Conservation (phyloP, 2,888 invertebrate genomes). For the Phania funesta region DNA sequence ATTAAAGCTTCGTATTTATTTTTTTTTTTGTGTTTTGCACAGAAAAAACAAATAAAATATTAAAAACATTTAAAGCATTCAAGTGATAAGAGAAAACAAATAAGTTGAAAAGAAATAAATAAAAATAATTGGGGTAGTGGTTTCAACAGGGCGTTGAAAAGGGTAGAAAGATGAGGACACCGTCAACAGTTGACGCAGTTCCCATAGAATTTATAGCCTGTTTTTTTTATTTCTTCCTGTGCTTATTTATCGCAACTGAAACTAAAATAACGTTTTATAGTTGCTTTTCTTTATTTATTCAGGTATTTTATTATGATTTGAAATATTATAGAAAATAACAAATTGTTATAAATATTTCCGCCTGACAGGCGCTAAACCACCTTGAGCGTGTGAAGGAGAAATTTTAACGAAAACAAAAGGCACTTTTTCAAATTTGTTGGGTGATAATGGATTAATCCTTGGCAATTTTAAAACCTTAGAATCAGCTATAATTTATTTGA, state of each 20-base stretch:
- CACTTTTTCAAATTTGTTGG: too few species aligned
- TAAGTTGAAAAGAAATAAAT: slow-evolving; percentile 11
- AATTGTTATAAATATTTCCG: too few species aligned
- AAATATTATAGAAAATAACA: slow-evolving; percentile 18
- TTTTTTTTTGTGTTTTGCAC: neutral
- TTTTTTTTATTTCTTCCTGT: neutral
- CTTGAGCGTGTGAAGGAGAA: too few species aligned
- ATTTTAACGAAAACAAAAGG: too few species aligned
- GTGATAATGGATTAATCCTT: too few species aligned
- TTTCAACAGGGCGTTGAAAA: too few species aligned
- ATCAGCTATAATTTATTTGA: too few species aligned
- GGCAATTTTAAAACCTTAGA: too few species aligned
- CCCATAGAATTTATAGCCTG: slow-evolving; percentile 47
- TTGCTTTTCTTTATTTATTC: neutral
- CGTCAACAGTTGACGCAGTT: slow-evolving; percentile 62
- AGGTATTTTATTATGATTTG: slow-evolving; percentile 21
- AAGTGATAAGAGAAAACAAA: slow-evolving; percentile 28
- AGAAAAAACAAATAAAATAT: neutral
- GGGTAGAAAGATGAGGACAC: neutral
- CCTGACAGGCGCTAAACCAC: too few species aligned
- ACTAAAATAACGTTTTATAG: slow-evolving; percentile 1
- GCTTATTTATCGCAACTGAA: slow-evolving; percentile 17
- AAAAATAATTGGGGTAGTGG: neutral
- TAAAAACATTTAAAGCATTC: slow-evolving; percentile 6
- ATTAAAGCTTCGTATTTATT: too few species aligned